Base-by-base conservation (phyloP, 2,888 invertebrate genomes). In the Plutella xylostella region DNA sequence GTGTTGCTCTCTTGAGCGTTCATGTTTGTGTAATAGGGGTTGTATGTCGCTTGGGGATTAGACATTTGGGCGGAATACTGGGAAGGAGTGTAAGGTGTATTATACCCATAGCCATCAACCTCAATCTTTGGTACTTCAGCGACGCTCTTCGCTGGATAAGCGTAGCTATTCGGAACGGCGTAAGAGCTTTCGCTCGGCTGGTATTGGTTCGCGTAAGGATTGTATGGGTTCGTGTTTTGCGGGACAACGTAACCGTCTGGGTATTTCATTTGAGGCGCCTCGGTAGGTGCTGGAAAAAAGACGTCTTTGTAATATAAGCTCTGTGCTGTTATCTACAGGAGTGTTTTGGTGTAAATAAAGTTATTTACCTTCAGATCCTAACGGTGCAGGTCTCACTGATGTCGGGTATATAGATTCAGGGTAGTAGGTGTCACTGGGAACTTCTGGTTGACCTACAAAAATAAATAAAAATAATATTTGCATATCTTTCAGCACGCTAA, bases 341-440 rank as follows among this genome's bases (percentile, higher is more conserved):
- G n/a, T n/a, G n/a, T n/a, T n/a, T n/a, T n/a, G n/a, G n/a, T n/a
- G n/a, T n/a, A n/a, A n/a, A n/a, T n/a, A n/a, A n/a, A n/a, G n/a
- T n/a, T n/a, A 49, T 46, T 54, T 67, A 83, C 80, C 86, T 80
- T 92, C 92, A 1, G 91, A 91, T 3, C 92, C 92, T 3, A 92
- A 80, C 0, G 92, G 91, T 31, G 90, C 84, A 0, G 92, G 92
- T 37, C 92, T 75, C 3, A 90, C 80, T 1, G 88, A 86, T 1
- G 90, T 89, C 0, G 89, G 86, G 54, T 86, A 86, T 39, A 84
- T 75, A 19, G 79, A 70, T 44, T 83, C 80, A 4, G 82, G 78
- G 47, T 79, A 80, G 50, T 76, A 76, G 1, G 65, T 48, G 25
- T 82, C 79, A 4, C 67, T 46, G 2, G 74, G 60, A 0, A 59